These are phyloP conservation scores for Strongylocentrotus purpuratus DNA, from an alignment of 35 echinoderm and acorn worm genomes.

Conservation along the genomic window DNA sequence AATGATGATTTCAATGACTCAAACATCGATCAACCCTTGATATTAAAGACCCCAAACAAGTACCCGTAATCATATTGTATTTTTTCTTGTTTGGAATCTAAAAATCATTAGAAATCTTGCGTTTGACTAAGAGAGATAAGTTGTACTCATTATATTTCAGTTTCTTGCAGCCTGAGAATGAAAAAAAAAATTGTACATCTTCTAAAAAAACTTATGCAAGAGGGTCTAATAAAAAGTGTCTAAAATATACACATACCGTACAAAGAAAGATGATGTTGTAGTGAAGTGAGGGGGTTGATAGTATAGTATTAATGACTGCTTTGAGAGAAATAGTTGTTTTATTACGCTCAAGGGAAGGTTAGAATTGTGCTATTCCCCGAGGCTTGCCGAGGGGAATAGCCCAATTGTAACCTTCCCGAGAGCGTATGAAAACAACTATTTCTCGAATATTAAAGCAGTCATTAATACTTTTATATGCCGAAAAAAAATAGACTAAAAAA, in stretches of 20 bases:
- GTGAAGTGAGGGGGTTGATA: neutral
- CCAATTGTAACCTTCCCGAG: too few species aligned
- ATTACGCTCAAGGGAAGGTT: too few species aligned
- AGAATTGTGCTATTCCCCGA: too few species aligned
- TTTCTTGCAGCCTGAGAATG: neutral
- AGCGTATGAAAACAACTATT: too few species aligned
- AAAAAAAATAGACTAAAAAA: too few species aligned
- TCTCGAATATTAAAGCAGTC: too few species aligned
- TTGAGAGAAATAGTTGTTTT: neutral
- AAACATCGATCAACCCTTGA: neutral
- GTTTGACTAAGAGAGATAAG: neutral
- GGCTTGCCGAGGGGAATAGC: too few species aligned
- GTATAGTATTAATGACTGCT: neutral
- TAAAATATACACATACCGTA: neutral
- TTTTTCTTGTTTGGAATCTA: neutral
- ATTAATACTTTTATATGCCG: too few species aligned
- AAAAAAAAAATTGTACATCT: neutral
- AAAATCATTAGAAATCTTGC: neutral
- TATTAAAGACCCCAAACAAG: neutral
- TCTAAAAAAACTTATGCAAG: neutral
- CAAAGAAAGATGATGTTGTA: neutral
- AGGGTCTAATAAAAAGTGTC: neutral
- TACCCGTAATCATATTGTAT: neutral
- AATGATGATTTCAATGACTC: neutral
- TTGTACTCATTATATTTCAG: neutral